Percentiles rank a stretch among this genome's conserved stretches.
Evolutionary conservation across 2,113 vertebrate species (phyloP).

Genomic region (Galemys pyrenaicus): DNA sequence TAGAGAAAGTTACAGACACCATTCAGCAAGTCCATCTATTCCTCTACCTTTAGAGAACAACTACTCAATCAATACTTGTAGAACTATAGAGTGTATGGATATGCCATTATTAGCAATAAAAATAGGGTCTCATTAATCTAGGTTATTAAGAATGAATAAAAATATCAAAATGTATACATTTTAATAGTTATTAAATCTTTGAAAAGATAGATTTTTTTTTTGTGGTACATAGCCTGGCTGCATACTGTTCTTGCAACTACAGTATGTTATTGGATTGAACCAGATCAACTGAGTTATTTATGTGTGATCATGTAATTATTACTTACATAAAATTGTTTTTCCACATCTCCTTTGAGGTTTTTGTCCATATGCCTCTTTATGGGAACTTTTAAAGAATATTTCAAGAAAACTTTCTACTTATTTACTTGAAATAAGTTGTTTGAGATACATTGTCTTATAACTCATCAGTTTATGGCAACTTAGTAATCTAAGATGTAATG

Average conservation of each 20-base stretch:
- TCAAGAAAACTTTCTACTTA: background rate
- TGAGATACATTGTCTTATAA: background rate
- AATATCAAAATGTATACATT: background rate
- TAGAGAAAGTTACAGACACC: background rate
- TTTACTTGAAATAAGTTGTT: background rate
- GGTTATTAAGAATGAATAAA: background rate
- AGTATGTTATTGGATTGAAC: background rate
- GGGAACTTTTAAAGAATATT: background rate
- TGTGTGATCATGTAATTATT: background rate
- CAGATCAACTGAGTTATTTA: background rate
- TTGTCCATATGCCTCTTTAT: background rate
- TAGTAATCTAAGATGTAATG: background rate
- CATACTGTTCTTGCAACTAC: background rate
- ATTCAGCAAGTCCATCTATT: background rate
- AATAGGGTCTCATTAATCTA: background rate
- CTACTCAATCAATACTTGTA: background rate
- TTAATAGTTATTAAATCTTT: background rate
- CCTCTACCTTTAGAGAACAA: background rate
- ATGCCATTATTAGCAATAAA: background rate
- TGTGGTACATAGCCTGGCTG: background rate
- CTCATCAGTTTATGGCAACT: background rate
- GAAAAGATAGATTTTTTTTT: background rate
- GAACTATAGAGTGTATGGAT: background rate
- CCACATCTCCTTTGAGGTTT: background rate
- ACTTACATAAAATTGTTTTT: background rate